Percentiles rank a stretch among this genome's conserved stretches.
phyloP scores from a whole-genome alignment of 2,797 vertebrate species.

The Peromyscus eremicus region DNA sequence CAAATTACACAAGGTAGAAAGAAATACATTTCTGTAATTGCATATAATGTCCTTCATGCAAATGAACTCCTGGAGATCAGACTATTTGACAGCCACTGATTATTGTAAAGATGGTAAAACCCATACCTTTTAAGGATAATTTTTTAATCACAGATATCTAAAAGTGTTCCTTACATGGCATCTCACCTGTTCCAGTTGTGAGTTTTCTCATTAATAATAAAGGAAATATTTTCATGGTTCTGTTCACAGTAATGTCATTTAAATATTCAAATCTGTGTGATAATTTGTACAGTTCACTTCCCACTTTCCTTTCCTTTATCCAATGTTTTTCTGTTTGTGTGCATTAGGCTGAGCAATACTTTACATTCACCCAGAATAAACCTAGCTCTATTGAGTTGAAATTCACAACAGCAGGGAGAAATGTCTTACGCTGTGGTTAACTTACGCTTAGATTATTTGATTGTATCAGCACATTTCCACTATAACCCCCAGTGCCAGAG shows the following conservation, averaged over 20 bases:
- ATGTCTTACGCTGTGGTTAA: conserved; percentile 40
- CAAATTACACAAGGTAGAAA: not conserved
- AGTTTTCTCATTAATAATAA: conserved; percentile 8
- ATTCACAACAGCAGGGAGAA: not conserved
- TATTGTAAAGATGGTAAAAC: not conserved
- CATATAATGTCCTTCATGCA: not conserved
- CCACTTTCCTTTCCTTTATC: not conserved
- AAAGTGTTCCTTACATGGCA: not conserved
- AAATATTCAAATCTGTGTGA: not conserved
- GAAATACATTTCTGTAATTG: not conserved
- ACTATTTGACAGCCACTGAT: not conserved
- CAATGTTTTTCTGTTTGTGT: not conserved
- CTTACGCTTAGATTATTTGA: conserved; percentile 54
- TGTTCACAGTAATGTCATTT: not conserved
- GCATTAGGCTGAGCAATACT: not conserved
- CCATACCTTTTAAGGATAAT: not conserved
- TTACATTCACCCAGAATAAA: not conserved
- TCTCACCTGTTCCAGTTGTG: not conserved
- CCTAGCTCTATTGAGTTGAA: not conserved
- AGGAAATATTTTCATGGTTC: not conserved
- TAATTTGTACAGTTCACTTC: not conserved
- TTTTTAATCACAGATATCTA: not conserved
- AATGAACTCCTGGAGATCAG: not conserved
- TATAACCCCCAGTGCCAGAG: conserved; percentile 62
- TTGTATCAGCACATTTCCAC: conserved; percentile 63